phyloP scores from a whole-genome alignment of 2,113 vertebrate species.

The Trichechus manatus region DNA sequence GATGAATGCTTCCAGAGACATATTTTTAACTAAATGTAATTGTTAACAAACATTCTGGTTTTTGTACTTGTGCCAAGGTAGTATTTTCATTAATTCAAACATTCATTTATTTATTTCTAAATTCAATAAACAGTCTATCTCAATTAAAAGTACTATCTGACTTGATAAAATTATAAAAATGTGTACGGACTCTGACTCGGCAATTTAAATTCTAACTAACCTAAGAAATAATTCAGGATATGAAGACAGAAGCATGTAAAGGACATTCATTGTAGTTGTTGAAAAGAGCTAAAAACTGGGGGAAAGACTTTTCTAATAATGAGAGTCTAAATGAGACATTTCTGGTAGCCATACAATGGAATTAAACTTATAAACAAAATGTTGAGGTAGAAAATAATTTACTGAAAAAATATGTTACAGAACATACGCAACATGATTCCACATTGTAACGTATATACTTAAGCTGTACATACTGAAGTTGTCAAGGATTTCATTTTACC shows the following conservation, averaged over 20 bases:
- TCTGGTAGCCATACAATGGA: not conserved
- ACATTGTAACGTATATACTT: not conserved
- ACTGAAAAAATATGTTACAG: not conserved
- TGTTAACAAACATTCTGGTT: not conserved
- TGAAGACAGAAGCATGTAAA: not conserved
- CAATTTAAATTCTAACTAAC: not conserved
- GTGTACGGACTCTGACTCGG: not conserved
- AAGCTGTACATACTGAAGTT: too few relatives aligned
- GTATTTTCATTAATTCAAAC: not conserved
- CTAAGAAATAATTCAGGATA: constrained; percentile 22
- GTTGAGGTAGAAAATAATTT: not conserved
- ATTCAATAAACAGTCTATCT: not conserved
- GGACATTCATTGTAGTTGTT: not conserved
- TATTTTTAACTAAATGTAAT: constrained; percentile 18
- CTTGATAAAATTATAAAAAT: not conserved
- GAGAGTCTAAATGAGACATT: not conserved
- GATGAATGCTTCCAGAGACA: not conserved
- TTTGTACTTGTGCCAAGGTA: not conserved
- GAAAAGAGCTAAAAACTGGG: not conserved
- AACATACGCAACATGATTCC: not conserved
- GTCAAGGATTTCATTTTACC: too few relatives aligned
- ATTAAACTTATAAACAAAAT: not conserved
- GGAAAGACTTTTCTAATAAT: not conserved
- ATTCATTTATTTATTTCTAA: not conserved
- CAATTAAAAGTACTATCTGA: not conserved